These are phyloP conservation scores for Acrocephalus scirpaceus DNA, from an alignment of 2,797 vertebrate genomes.

Conservation along the genomic window DNA sequence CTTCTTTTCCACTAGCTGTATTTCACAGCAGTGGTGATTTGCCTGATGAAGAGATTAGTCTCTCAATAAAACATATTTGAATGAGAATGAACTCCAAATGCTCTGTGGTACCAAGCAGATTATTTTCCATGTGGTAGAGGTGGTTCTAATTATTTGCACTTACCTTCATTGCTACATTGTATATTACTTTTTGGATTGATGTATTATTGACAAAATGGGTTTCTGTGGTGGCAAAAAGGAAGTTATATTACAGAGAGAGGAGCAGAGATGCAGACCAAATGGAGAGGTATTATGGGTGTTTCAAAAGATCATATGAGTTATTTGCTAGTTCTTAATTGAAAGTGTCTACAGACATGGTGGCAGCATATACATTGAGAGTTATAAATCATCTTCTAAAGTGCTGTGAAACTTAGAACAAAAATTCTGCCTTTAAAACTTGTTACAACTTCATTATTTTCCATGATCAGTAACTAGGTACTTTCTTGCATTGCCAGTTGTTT, in stretches of 20 bases:
- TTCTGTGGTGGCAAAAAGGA: background rate
- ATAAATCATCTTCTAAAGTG: background rate
- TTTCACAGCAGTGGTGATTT: slow-evolving; percentile 54
- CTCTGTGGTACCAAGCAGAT: slow-evolving; percentile 43
- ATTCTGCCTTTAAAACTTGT: background rate
- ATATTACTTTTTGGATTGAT: slow-evolving; percentile 22
- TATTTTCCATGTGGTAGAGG: slow-evolving; percentile 49
- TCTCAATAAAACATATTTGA: slow-evolving; percentile 49
- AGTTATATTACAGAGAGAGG: background rate
- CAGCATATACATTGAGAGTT: background rate
- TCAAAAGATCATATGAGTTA: background rate
- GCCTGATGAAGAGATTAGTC: slow-evolving; percentile 66
- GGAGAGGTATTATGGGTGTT: background rate
- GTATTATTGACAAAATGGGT: slow-evolving; percentile 27
- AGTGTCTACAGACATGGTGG: background rate
- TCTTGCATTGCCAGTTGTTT: background rate
- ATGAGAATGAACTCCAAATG: slow-evolving; percentile 46
- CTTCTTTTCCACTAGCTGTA: background rate
- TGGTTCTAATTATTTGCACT: slow-evolving; percentile 66
- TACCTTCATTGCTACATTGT: slow-evolving; percentile 47
- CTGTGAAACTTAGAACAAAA: background rate
- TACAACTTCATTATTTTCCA: background rate
- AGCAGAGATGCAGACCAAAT: background rate
- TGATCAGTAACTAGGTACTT: background rate
- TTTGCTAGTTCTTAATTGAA: background rate